Base-by-base conservation (phyloP, 2,888 invertebrate genomes). In the Polylopha cassiicola region DNA sequence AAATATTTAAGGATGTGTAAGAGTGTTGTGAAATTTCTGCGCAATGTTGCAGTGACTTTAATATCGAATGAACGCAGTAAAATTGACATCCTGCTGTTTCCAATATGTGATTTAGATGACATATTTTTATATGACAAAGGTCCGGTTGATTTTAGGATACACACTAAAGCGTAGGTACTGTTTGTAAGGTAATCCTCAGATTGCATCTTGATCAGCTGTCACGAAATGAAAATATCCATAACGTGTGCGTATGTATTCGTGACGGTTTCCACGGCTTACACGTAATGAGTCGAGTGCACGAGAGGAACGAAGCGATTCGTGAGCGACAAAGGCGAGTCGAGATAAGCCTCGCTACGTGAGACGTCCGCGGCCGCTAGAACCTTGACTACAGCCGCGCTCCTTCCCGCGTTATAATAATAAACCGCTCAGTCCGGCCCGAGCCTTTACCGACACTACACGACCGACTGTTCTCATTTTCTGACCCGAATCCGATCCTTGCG, bases 391-490 rank as follows among this genome's bases (percentile, higher is more conserved):
- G 55, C 66, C 65, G 66, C 70, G 72, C 78, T 80, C 80, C 79
- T 76, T 76, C 73, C 74, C 73, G 70, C 76, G 64, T 65, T 74
- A 76, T 68, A 76, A 80, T 76, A 78, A 84, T 74, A 77, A 78
- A 71, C 69, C 61, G 73, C 73, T 80, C 84, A 85, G 84, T 85
- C 62, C 73, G 77, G 69, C 71, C 57, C 61, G 64, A 75, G 67
- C 77, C 80, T 80, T 71, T 76, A 78, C 58, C 78, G 77, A 79
- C 65, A 72, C 66, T 59, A 69, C 81, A 81, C 84, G 79, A 76
- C 62, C 68, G 71, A 73, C 67, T 64, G 61, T 45, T 44, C 45
- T 47, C 41, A 41, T 44, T 51, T 50, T 31, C 42, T 42, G 58
- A 55, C 57, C 53, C 64, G 53, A 61, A 59, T 48, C 50, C 58